Conservation (phyloP, 2,113 vertebrate genomes). For the Probosciger aterrimus region DNA sequence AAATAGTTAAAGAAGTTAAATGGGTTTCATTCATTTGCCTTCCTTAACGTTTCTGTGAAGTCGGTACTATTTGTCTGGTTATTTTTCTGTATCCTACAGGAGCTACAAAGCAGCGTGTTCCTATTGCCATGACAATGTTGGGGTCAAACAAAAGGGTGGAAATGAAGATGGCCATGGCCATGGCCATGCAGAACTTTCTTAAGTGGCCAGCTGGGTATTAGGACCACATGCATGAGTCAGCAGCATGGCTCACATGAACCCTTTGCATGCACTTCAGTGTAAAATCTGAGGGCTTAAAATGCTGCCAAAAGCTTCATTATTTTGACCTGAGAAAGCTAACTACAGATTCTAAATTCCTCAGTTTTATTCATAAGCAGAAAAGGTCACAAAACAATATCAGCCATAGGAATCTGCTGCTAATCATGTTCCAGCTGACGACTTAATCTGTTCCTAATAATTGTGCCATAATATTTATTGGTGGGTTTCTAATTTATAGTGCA, state of each 20-base stretch:
- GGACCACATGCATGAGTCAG: accelerated
- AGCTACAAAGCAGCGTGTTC: neutral
- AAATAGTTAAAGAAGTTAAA: neutral
- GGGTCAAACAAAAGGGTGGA: neutral
- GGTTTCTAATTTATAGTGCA: neutral
- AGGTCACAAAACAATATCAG: neutral
- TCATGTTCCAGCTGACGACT: neutral
- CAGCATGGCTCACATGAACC: neutral
- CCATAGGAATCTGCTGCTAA: neutral
- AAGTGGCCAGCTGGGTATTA: neutral
- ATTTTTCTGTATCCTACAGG: neutral
- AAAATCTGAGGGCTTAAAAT: neutral
- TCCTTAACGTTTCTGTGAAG: neutral
- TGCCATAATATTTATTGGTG: slow-evolving; percentile 45
- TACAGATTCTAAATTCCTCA: neutral
- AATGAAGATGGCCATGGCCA: neutral
- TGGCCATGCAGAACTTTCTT: neutral
- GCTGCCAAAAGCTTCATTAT: neutral
- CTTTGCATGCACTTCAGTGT: neutral
- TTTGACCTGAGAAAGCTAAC: neutral
- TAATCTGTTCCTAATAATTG: neutral
- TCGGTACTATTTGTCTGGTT: neutral
- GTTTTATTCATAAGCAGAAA: neutral
- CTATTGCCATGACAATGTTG: neutral
- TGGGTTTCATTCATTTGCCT: neutral